Conservation (phyloP, 2,888 invertebrate species). For the Branchellion lobata region DNA sequence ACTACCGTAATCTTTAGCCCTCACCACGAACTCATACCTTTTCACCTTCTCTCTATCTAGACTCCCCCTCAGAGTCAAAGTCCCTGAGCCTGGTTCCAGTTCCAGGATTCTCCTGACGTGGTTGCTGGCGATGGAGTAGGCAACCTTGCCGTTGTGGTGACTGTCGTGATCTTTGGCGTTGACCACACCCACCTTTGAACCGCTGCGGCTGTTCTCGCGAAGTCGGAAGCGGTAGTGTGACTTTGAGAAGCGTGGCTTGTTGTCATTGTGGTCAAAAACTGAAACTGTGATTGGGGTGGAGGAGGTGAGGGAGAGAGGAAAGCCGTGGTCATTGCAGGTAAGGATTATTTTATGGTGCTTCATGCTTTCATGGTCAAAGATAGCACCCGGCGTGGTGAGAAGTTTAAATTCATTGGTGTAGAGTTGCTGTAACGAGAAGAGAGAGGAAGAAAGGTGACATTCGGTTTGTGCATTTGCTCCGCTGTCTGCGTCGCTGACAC, state of each 20-base stretch:
- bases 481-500: constrained; percentile 46
- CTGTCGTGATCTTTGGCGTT: constrained; percentile 94
- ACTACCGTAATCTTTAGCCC: constrained; percentile 5
- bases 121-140: constrained; percentile 69
- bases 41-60: constrained; percentile 23
- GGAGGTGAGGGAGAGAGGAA: constrained; percentile 18
- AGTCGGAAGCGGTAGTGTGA: constrained; percentile 18
- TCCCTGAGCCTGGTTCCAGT: constrained; percentile 57
- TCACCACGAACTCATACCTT: constrained; percentile 15
- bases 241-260: constrained; percentile 2
- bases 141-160: constrained; percentile 87
- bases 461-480: constrained; percentile 36
- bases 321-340: constrained; percentile 19
- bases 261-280: constrained; percentile 25
- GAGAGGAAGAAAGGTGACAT: constrained; percentile 19
- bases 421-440: constrained; percentile 32
- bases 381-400: constrained; percentile 10
- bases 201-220: constrained; percentile 70
- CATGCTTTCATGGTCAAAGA: constrained; percentile 20
- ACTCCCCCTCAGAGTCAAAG: neutral
- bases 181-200: constrained; percentile 92
- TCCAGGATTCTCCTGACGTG: constrained; percentile 77
- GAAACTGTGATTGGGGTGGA: neutral
- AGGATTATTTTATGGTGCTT: neutral
- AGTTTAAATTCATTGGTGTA: constrained; percentile 45